A percentile compares a stretch with the other conserved stretches of the same genome.
These are phyloP conservation scores for Axinella damicornis DNA, from an alignment of 37 sponge, comb jelly and placozoan species.

Conservation along the genomic window DNA sequence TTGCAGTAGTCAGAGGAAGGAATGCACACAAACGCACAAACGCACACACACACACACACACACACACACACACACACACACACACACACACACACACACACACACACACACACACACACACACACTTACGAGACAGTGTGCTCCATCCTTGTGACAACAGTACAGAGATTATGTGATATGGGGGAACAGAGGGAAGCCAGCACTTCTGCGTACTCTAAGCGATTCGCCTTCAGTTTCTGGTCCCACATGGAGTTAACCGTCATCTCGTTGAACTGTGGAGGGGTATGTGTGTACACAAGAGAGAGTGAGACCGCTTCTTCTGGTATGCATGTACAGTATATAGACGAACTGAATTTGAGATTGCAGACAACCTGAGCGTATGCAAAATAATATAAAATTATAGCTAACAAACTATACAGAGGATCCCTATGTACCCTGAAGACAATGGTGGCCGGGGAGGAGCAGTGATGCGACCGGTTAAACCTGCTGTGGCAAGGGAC, in stretches of 20 bases:
- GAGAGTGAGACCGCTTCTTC: neutral
- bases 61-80: too few species aligned
- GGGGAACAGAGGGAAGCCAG: constrained; percentile 38
- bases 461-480: constrained; percentile 33
- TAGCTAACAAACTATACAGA: neutral
- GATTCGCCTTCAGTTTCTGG: constrained; percentile 51
- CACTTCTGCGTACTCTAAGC: constrained; percentile 34
- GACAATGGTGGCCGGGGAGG: constrained; percentile 64
- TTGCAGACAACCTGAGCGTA: too few species aligned
- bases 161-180: constrained; percentile 44
- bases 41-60: too few species aligned
- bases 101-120: constrained; percentile 4
- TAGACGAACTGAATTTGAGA: too few species aligned
- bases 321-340: too few species aligned
- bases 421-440: constrained; percentile 56
- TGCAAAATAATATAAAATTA: too few species aligned
- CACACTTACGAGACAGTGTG: constrained; percentile 56
- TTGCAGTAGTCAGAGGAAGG: neutral
- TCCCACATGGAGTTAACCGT: constrained; percentile 36
- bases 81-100: constrained; percentile 18
- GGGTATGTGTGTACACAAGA: neutral
- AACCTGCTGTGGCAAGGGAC: constrained; percentile 60
- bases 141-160: constrained; percentile 62
- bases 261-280: constrained; percentile 76
- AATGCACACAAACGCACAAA: constrained; percentile 2